A percentile compares a stretch with the other conserved stretches of the same genome.
These are phyloP conservation scores for Catamblyrhynchus diadema DNA, from an alignment of 2,797 vertebrate genomes.

Conservation along the genomic window DNA sequence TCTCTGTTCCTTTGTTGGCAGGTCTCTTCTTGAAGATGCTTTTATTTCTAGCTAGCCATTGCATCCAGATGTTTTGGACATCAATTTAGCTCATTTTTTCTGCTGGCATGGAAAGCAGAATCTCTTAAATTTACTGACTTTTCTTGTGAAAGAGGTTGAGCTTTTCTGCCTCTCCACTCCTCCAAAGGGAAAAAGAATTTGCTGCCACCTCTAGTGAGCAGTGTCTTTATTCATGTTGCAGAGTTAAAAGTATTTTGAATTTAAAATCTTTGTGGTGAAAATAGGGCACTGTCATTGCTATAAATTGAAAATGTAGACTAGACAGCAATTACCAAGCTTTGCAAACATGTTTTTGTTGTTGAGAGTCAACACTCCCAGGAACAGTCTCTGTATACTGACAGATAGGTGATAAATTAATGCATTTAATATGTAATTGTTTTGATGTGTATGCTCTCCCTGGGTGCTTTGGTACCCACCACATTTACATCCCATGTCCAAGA, in stretches of 20 bases:
- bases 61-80: neutral
- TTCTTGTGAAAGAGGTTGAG: neutral
- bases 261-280: neutral
- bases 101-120: neutral
- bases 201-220: neutral
- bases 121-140: neutral
- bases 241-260: neutral
- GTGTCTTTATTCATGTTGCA: neutral
- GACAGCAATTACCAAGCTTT: neutral
- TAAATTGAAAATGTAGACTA: neutral
- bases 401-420: constrained; percentile 5
- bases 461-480: constrained; percentile 22
- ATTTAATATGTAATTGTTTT: constrained; percentile 23
- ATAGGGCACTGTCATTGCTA: neutral
- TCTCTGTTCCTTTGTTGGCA: neutral
- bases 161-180: neutral
- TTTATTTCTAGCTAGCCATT: neutral
- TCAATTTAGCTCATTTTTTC: neutral
- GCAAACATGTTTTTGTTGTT: neutral
- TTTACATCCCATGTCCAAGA: constrained; percentile 17
- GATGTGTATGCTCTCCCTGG: neutral
- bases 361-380: neutral
- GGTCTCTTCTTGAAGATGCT: neutral
- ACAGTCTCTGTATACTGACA: neutral
- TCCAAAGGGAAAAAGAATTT: neutral